These are phyloP conservation scores for Sebastes vulpes DNA, from an alignment of 2,797 vertebrate species.

Conservation along the genomic window DNA sequence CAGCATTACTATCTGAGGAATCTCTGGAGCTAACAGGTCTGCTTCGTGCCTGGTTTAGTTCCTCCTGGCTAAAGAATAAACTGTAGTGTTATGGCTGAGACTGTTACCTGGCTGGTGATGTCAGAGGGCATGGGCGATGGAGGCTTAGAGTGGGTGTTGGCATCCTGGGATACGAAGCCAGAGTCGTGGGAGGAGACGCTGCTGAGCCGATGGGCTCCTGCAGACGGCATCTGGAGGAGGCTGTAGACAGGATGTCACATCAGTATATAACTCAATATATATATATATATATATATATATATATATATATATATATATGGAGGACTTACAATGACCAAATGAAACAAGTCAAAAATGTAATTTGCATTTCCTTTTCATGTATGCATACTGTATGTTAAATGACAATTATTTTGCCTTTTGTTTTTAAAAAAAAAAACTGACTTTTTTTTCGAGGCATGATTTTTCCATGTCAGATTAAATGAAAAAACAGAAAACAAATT, in stretches of 20 bases:
- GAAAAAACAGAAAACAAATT: neutral
- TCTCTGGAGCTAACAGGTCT: slow-evolving; percentile 5
- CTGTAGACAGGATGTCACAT: slow-evolving; percentile 72
- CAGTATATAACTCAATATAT: neutral
- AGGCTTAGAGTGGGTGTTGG: slow-evolving; percentile 94
- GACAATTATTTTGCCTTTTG: neutral
- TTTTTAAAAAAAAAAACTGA: neutral
- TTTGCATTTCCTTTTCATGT: neutral
- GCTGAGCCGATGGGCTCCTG: slow-evolving; percentile 93
- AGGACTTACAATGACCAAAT: neutral
- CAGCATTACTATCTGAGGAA: slow-evolving; percentile 6
- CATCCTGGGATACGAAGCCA: slow-evolving; percentile 96
- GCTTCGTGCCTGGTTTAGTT: slow-evolving; percentile 11
- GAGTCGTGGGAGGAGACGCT: slow-evolving; percentile 98
- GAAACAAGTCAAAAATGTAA: neutral
- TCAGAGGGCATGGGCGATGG: slow-evolving; percentile 98
- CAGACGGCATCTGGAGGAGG: slow-evolving; percentile 92
- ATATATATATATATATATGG: neutral
- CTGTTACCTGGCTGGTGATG: slow-evolving; percentile 94
- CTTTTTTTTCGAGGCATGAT: neutral
- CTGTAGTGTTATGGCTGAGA: neutral
- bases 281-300: neutral
- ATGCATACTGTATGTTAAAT: neutral
- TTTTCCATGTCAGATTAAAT: neutral
- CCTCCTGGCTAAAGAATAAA: neutral